phyloP scores from a whole-genome alignment of 1,140 invertebrate genomes.

The Heliothis virescens region DNA sequence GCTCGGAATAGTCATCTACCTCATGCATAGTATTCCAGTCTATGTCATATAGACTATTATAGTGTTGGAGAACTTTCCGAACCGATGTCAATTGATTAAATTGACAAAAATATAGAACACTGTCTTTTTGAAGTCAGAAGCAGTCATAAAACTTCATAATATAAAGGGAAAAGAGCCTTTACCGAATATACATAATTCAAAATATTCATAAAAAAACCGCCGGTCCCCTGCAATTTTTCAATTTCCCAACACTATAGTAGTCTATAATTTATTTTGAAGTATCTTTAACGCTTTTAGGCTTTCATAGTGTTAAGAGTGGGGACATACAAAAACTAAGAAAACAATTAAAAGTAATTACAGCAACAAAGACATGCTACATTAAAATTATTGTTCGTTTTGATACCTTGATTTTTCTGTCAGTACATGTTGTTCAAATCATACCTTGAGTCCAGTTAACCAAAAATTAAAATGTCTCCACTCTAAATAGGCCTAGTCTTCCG shows the following conservation, averaged over 20 bases:
- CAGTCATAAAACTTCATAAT: no score
- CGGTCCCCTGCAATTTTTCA: no score
- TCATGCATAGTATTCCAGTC: conserved; percentile 48
- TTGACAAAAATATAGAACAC: not conserved
- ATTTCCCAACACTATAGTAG: not conserved
- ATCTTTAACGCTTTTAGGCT: conserved; percentile 24
- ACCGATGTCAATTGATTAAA: not conserved
- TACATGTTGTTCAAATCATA: not conserved
- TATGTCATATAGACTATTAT: not conserved
- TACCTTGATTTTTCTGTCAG: not conserved
- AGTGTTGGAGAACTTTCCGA: not conserved
- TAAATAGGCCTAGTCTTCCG: conserved; percentile 38
- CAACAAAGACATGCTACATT: not conserved
- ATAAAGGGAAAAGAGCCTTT: not conserved
- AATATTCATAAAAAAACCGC: no score
- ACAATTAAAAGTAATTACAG: not conserved
- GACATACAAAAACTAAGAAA: not conserved
- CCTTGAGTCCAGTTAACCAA: no score
- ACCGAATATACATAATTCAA: no score
- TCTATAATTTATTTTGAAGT: conserved; percentile 2
- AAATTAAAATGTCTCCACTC: not conserved
- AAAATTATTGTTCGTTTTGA: not conserved
- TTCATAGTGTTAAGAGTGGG: not conserved
- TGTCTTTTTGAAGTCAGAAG: no score
- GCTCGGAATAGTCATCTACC: conserved; percentile 33